Evolutionary conservation across 53 echinoderm and acorn worm species (phyloP), one percentile per base, ranked within the genome.

Genomic region (Holothuria scabra): DNA sequence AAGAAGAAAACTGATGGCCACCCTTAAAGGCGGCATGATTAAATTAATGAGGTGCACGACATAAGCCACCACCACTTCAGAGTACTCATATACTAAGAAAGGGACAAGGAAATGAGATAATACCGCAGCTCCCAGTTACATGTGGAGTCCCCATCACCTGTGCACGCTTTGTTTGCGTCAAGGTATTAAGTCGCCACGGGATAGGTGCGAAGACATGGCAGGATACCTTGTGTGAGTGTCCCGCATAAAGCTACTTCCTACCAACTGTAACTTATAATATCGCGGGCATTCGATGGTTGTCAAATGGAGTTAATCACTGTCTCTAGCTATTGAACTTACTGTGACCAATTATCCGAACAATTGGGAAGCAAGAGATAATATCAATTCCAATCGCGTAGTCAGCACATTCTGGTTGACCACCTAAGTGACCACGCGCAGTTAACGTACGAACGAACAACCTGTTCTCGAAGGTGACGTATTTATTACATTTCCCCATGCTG

Each of bases 151-250:
- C 21, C 48, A 48, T 72, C 72, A 72, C 72, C 72, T 72, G 72
- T 72, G 72, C 72, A 34, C 9, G 11, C 31, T 37, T 41, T 69
- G 69, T 69, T 68, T 69, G 69, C 35, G 69, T 69, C 69, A 34
- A 72, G 48, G n/a, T 72, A 34, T 72, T 72, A 72, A 19, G 11
- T 25, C 72, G 44, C 72, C 8, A 22, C 72, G 72, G 72, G 72
- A 44, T 72, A 72, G 72, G 72, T 48, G 49, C 48, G 49, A 72
- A 25, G 48, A 28, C 72, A 44, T n/a, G n/a, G 72, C 48, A 48
- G 48, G 48, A 9, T 24, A 46, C 44, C 25, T 49, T 46, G 72
- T 48, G 72, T 44, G 24, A 72, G 21, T 25, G 37, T 72, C 25
- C 48, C 48, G 48, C 14, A 48, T 10, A 24, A 46, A 71, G 71